Evolutionary conservation across 1,140 invertebrate species (phyloP), one percentile per base, ranked within the genome.

Genomic region (Nixonia krombeini): DNA sequence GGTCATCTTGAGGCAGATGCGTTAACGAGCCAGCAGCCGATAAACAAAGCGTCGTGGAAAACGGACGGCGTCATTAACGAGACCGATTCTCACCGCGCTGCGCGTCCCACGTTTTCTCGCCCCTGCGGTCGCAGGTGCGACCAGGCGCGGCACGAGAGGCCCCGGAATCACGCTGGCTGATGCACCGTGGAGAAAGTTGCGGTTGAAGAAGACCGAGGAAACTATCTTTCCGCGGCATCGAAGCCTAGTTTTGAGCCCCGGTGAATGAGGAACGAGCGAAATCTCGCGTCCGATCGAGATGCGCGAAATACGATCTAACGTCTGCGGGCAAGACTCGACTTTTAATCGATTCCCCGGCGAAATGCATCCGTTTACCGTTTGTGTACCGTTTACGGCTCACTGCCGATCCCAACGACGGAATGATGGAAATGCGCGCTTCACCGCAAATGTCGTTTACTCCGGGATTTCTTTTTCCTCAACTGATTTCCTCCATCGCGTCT

Each of bases 141-240:
- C 53, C 63, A 72, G 45, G 53, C 46, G 65, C 59, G n/a, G n/a
- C n/a, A n/a, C n/a, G n/a, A n/a, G n/a, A n/a, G 52, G 58, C 64
- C 52, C 57, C 33, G 37, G 41, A 63, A 63, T 58, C 49, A 69
- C 55, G 55, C 65, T 56, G 64, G 64, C 59, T 66, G 66, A 65
- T 74, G 70, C 50, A 51, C 53, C 58, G n/a, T n/a, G 55, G 61
- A 72, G 70, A 72, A 74, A 74, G 70, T 74, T 62, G 55, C 55
- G 38, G 38, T 55, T 40, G 26, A 58, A 57, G 47, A 62, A 52
- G 57, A 62, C 61, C 57, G 58, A 62, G 55, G 55, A 65, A 69
- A 37, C 47, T 58, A 63, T 58, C 58, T 63, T 62, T 45, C 49
- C 23, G 49, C 59, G 33, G 55, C 59, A 64, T 55, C 55, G 45